A percentile compares a stretch with the other conserved stretches of the same genome.
phyloP scores from a whole-genome alignment of 2,888 invertebrate genomes.

The Minunthozetes semirufus region DNA sequence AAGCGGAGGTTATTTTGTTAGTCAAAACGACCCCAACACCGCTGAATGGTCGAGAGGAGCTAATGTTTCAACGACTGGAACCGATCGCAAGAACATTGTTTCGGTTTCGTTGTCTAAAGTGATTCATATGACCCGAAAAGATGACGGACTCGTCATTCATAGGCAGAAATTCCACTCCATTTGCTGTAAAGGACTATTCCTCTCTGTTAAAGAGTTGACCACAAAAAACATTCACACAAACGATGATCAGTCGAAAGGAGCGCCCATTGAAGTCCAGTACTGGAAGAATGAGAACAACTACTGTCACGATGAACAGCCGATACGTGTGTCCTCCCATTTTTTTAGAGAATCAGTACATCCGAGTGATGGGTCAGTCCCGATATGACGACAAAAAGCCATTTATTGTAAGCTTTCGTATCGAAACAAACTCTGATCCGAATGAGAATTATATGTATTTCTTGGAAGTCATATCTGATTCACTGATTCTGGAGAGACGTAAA shows the following conservation, averaged over 20 bases:
- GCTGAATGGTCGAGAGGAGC: neutral
- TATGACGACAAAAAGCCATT: constrained; percentile 57
- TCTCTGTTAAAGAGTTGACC: constrained; percentile 39
- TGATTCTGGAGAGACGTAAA: constrained; percentile 32
- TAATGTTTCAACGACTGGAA: neutral
- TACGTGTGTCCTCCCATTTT: constrained; percentile 35
- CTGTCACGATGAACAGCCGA: constrained; percentile 3
- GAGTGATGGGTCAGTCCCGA: constrained; percentile 60
- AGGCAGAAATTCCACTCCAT: constrained; percentile 35
- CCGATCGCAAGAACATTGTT: constrained; percentile 19
- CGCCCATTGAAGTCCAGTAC: constrained; percentile 40
- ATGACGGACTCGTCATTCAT: constrained; percentile 37
- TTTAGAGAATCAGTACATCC: constrained; percentile 50
- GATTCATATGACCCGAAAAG: constrained; percentile 45
- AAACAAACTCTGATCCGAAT: constrained; percentile 58
- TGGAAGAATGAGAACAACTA: constrained; percentile 35
- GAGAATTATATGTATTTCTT: constrained; percentile 63
- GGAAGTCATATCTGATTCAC: constrained; percentile 57
- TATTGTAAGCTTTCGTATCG: constrained; percentile 53
- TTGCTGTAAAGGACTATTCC: constrained; percentile 39
- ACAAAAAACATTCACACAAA: constrained; percentile 41
- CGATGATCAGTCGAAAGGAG: constrained; percentile 39
- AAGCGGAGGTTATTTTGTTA: constrained; percentile 15
- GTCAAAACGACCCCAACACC: constrained; percentile 1
- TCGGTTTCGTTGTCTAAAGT: constrained; percentile 47